These are phyloP conservation scores for Phataginus tricuspis DNA, from an alignment of 2,797 vertebrate species.

Conservation along the genomic window DNA sequence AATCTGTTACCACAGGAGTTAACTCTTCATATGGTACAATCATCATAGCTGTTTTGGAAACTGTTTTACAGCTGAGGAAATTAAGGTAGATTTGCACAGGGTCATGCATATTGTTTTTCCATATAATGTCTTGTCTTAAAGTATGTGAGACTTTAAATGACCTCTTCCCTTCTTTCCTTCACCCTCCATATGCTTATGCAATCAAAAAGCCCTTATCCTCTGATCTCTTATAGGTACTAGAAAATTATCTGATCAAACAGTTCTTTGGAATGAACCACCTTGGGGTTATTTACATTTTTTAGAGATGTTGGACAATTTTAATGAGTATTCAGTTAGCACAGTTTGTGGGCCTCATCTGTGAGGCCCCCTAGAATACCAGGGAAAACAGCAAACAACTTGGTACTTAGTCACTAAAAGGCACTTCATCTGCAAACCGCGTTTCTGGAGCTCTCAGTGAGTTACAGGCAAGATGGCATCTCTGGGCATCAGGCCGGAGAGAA, in stretches of 20 bases:
- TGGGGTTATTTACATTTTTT: neutral
- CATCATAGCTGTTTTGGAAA: neutral
- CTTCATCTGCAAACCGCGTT: neutral
- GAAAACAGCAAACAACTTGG: neutral
- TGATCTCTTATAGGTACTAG: neutral
- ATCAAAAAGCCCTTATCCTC: neutral
- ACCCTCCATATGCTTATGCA: neutral
- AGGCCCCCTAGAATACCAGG: neutral
- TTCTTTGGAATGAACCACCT: slow-evolving; percentile 24
- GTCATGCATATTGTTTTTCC: neutral
- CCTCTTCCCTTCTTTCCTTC: neutral
- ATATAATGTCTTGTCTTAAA: neutral
- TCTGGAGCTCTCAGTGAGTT: neutral
- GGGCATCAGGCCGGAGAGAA: neutral
- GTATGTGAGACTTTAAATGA: neutral
- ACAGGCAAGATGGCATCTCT: neutral
- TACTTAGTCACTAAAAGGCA: neutral
- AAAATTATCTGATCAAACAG: neutral
- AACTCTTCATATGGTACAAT: neutral
- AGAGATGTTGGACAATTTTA: neutral
- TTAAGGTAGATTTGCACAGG: neutral
- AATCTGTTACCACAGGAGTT: neutral
- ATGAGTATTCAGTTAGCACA: neutral
- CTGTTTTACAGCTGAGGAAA: neutral
- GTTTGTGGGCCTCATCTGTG: neutral